Conservation (phyloP, 2,888 invertebrate genomes). For the Orthosia gracilis region DNA sequence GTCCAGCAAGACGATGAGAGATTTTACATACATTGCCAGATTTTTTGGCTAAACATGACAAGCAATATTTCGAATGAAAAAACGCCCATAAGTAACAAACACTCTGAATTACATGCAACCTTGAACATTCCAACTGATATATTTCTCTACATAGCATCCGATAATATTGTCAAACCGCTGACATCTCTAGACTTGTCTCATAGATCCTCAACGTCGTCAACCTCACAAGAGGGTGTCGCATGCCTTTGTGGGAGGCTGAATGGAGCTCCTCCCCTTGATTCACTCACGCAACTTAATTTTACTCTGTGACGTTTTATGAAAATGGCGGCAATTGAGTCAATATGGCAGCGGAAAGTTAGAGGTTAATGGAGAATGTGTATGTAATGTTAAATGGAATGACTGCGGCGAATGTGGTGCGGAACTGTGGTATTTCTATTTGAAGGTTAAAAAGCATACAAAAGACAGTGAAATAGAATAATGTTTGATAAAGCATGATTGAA, state of each 20-base stretch:
- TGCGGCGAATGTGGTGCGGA: slow-evolving; percentile 24
- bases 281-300: slow-evolving; percentile 66
- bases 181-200: slow-evolving; percentile 40
- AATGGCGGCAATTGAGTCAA: slow-evolving; percentile 47
- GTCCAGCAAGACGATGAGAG: too few species aligned
- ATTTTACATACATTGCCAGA: neutral
- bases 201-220: slow-evolving; percentile 56
- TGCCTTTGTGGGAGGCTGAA: slow-evolving; percentile 64
- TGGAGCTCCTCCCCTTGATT: slow-evolving; percentile 57
- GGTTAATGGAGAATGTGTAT: slow-evolving; percentile 21
- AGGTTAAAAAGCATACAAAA: slow-evolving; percentile 31
- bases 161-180: slow-evolving; percentile 38
- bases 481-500: slow-evolving; percentile 17
- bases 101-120: neutral
- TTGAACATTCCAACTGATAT: neutral
- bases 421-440: slow-evolving; percentile 5
- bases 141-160: neutral
- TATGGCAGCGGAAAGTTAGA: slow-evolving; percentile 40
- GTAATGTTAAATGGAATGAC: slow-evolving; percentile 24
- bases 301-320: slow-evolving; percentile 54
- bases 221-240: slow-evolving; percentile 68
- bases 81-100: neutral
- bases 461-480: slow-evolving; percentile 9
- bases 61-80: neutral
- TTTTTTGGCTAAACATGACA: neutral